A percentile compares a stretch with the other conserved stretches of the same genome.
Conservation (phyloP, 2,113 vertebrate species). For the Archocentrus centrarchus region DNA sequence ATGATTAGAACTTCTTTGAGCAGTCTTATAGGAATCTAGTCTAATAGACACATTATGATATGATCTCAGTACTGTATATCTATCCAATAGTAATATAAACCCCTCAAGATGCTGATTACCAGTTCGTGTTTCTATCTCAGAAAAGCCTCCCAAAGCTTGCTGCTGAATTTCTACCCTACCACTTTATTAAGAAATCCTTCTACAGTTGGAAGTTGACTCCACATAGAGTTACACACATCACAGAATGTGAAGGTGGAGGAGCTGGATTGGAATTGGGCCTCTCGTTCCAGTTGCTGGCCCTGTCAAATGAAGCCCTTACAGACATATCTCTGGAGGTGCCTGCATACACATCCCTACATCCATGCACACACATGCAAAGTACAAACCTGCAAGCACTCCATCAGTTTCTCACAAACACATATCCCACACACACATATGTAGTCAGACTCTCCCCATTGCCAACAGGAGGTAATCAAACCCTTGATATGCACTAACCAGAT, state of each 20-base stretch:
- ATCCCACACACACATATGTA: constrained; percentile 14
- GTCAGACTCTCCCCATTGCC: constrained; percentile 58
- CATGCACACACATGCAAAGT: background rate
- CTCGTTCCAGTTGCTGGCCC: background rate
- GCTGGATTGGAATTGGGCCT: background rate
- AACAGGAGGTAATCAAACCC: constrained; percentile 74
- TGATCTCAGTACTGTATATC: background rate
- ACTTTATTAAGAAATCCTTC: background rate
- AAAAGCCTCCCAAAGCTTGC: background rate
- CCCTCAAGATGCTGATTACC: background rate
- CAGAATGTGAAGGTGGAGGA: background rate
- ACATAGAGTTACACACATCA: background rate
- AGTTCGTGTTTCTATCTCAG: background rate
- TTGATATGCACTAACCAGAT: constrained; percentile 77
- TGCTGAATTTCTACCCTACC: background rate
- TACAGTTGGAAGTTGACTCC: background rate
- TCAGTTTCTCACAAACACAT: background rate
- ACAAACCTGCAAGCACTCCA: background rate
- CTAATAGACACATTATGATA: background rate
- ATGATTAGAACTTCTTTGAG: too few relatives aligned
- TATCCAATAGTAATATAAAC: background rate
- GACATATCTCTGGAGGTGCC: constrained; percentile 1
- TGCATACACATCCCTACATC: background rate
- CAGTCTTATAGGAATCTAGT: too few relatives aligned
- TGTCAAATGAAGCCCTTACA: constrained; percentile 10